Percentiles rank a stretch among this genome's conserved stretches.
Evolutionary conservation across 1,140 invertebrate species (phyloP).

Genomic region (Plutomurus gul): DNA sequence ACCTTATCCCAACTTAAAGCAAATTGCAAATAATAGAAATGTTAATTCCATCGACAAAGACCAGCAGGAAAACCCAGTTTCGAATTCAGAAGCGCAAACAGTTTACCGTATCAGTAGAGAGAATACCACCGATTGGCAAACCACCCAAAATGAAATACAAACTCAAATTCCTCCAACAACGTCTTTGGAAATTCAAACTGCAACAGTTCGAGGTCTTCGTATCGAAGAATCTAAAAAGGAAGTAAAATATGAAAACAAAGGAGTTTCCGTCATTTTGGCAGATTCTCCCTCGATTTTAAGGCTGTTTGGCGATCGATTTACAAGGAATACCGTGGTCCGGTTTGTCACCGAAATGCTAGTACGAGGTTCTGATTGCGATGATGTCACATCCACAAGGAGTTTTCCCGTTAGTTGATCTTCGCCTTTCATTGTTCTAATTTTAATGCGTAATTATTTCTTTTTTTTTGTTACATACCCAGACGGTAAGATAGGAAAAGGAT

Average conservation of each 20-base stretch:
- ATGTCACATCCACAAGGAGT: slow-evolving; percentile 45
- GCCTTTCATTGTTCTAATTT: neutral
- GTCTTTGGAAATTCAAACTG: slow-evolving; percentile 32
- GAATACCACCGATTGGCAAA: neutral
- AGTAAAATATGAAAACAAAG: slow-evolving; percentile 46
- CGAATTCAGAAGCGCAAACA: neutral
- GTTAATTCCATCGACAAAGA: too few relatives aligned
- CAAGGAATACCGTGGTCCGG: slow-evolving; percentile 40
- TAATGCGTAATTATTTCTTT: neutral
- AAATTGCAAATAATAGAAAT: neutral
- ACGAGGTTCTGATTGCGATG: slow-evolving; percentile 49
- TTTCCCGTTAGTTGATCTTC: slow-evolving; percentile 33
- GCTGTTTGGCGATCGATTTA: slow-evolving; percentile 48
- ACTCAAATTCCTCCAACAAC: neutral
- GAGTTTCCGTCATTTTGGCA: slow-evolving; percentile 47
- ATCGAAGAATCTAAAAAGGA: slow-evolving; percentile 49
- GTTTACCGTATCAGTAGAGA: neutral
- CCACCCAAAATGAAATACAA: neutral
- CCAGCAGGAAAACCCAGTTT: neutral
- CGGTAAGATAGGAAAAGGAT: neutral
- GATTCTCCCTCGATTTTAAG: slow-evolving; percentile 33
- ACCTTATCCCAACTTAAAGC: neutral
- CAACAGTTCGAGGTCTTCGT: slow-evolving; percentile 42
- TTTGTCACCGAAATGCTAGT: slow-evolving; percentile 47
- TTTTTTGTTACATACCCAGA: neutral